Evolutionary conservation across 2,888 invertebrate species (phyloP), one percentile per base, ranked within the genome.

Genomic region (Pammene aurita): DNA sequence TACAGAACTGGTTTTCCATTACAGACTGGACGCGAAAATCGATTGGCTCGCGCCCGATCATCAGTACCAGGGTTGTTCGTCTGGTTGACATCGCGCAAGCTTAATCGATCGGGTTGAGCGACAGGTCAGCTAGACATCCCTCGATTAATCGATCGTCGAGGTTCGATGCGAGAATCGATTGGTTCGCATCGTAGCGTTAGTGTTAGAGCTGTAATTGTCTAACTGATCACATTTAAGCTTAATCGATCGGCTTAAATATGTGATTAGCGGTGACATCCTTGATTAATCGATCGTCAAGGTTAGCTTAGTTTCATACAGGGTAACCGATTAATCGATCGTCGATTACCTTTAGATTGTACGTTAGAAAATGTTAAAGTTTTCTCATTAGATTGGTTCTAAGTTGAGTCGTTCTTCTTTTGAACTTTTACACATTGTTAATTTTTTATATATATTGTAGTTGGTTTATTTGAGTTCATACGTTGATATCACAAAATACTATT

Each of bases 221-320:
- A 0, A 18, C 16, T 48, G 16, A 16, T 48, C 7, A 48, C 9
- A 44, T 13, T 44, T 44, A 44, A 44, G 44, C 44, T 48, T 50
- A 50, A 50, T 50, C 50, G 50, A 50, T 50, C 26, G 52, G 52
- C 34, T 52, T 52, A 50, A 46, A 7, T 42, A 11, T 5, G 42
- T 46, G 46, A 46, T 46, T 46, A 46, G 46, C 14, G 14, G 46
- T 5, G 46, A 46, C 46, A 7, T 6, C 46, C 46, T 46, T 18
- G 16, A 18, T 50, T 50, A 50, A 18, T 50, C 50, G 50, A 50
- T 50, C 50, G 50, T 50, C 18, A 50, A 50, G 50, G 50, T 18
- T 5, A 5, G 46, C 42, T 46, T n/a, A 7, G 5, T 14, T 50
- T 16, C 7, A 18, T 50, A 10, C 14, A 4, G 50, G 13, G 52